Conservation (phyloP, 2,888 invertebrate species). For the Gryllus longicercus region DNA sequence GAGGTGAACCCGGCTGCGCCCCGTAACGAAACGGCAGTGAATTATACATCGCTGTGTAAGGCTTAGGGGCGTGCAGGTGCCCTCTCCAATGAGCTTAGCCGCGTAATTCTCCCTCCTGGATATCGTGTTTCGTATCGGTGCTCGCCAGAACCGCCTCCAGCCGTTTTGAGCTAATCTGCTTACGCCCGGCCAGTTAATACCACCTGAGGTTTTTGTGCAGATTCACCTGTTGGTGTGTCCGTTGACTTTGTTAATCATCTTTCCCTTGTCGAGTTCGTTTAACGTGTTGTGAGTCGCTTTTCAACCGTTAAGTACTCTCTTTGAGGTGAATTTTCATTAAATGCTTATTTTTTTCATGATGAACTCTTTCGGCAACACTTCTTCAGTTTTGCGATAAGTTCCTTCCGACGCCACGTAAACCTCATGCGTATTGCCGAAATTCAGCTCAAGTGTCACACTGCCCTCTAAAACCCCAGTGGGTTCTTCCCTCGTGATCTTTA, state of each 20-base stretch:
- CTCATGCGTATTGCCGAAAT: too few species aligned
- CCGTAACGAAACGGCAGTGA: not conserved
- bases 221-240: not conserved
- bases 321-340: too few species aligned
- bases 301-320: too few species aligned
- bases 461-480: too few species aligned
- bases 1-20: not conserved
- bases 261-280: too few species aligned
- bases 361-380: too few species aligned
- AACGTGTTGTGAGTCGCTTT: too few species aligned
- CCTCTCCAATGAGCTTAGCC: not conserved
- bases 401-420: too few species aligned
- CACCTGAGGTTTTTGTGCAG: not conserved
- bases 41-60: not conserved
- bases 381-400: too few species aligned
- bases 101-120: not conserved
- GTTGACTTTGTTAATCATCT: not conserved
- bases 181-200: not conserved
- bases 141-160: not conserved
- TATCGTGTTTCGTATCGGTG: not conserved
- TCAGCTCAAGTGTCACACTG: too few species aligned
- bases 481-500: too few species aligned
- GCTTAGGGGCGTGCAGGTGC: not conserved
- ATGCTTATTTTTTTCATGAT: too few species aligned
- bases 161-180: not conserved